Evolutionary conservation across 2,888 invertebrate genomes (phyloP), one percentile per base, ranked within the genome.

Genomic region (Cloeon dipterum): DNA sequence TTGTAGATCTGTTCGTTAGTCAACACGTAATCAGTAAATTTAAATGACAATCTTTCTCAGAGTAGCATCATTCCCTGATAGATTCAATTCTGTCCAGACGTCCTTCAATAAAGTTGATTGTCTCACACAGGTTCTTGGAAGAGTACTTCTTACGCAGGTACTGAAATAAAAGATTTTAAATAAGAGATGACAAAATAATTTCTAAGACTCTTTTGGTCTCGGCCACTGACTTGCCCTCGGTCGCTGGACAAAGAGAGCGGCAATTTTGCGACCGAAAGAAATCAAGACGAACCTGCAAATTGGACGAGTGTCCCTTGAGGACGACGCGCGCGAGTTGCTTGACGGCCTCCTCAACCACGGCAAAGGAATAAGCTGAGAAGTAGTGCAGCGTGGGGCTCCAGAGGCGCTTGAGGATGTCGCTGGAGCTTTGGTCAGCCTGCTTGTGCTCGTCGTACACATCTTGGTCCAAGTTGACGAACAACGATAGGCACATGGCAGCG

Each of bases 381-480:
- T 73, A 70, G 5, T 59, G 58, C 40, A 93, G 54, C 1, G 77
- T 76, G 11, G 69, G 63, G 2, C 70, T 77, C 89, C 86, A 86
- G 26, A 70, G 49, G 44, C 56, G 13, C n/a, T n/a, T 25, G 8
- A 23, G 25, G 25, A 25, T 8, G 25, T 25, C n/a, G 8, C 8
- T 25, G n/a, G n/a, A n/a, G n/a, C n/a, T n/a, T n/a, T n/a, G n/a
- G n/a, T n/a, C n/a, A n/a, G n/a, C n/a, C n/a, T n/a, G n/a, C n/a
- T n/a, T n/a, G n/a, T n/a, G n/a, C n/a, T n/a, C n/a, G n/a, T n/a
- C n/a, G n/a, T n/a, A n/a, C n/a, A n/a, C n/a, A n/a, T n/a, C n/a
- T n/a, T n/a, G n/a, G n/a, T n/a, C n/a, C n/a, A n/a, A n/a, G n/a
- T n/a, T n/a, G n/a, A n/a, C n/a, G n/a, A n/a, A 61, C 17, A 81